A percentile compares a stretch with the other conserved stretches of the same genome.
Evolutionary conservation across 2,113 vertebrate genomes (phyloP).

Genomic region (Eidolon helvum): DNA sequence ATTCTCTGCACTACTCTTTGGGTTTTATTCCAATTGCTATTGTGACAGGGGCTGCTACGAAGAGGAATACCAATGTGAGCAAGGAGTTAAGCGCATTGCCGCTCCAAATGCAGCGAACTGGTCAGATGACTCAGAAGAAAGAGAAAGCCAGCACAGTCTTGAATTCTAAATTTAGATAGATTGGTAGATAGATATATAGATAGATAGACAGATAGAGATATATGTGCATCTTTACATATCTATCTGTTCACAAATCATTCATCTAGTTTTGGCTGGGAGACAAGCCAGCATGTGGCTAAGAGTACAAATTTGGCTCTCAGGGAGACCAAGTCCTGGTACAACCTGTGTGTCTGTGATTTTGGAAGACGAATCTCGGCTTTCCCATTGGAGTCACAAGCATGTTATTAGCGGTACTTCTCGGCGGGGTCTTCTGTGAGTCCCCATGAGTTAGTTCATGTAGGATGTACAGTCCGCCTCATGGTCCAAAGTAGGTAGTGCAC

Average conservation of each 20-base stretch:
- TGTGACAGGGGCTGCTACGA: background rate
- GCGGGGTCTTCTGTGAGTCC: background rate
- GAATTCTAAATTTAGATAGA: background rate
- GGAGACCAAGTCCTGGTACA: background rate
- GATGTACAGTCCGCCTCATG: rapidly evolving
- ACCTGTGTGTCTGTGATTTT: background rate
- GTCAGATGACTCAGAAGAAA: background rate
- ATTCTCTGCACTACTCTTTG: slow-evolving; percentile 28
- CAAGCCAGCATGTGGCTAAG: background rate
- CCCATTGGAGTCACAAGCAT: background rate
- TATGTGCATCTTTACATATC: background rate
- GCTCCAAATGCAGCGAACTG: background rate
- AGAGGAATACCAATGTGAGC: slow-evolving; percentile 46
- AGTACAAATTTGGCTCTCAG: background rate
- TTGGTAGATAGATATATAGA: background rate
- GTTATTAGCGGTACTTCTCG: rapidly evolving
- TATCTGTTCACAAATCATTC: background rate
- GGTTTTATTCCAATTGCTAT: slow-evolving; percentile 54
- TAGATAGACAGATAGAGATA: background rate
- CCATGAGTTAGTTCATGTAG: rapidly evolving
- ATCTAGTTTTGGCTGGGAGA: background rate
- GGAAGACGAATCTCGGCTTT: background rate
- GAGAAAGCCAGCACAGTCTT: background rate
- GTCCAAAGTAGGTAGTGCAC: background rate
- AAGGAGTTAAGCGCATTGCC: background rate